Evolutionary conservation across 1,140 invertebrate species (phyloP).

Genomic region (Globodera rostochiensis): DNA sequence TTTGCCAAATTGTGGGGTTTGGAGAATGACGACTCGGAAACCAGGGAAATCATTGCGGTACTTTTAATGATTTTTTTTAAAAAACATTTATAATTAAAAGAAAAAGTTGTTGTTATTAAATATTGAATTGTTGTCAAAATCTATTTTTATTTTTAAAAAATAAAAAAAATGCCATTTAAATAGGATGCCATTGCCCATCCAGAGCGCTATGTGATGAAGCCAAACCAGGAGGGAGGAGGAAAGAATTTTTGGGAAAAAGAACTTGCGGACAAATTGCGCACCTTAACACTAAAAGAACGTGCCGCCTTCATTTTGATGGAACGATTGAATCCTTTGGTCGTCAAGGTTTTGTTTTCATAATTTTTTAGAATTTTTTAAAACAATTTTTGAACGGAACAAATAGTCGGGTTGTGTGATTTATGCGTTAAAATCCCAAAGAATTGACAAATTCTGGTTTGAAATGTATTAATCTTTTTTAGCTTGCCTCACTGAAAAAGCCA

Average conservation of each 20-base stretch:
- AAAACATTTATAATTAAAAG: no score
- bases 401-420: no score
- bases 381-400: no score
- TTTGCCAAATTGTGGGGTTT: constrained; percentile 88
- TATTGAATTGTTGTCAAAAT: no score
- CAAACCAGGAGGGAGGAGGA: constrained; percentile 80
- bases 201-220: constrained; percentile 88
- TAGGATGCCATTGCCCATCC: constrained; percentile 80
- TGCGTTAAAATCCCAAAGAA: no score
- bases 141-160: no score
- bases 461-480: no score
- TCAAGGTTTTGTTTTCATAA: constrained; percentile 43
- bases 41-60: constrained; percentile 47
- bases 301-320: constrained; percentile 94
- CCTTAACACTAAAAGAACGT: constrained; percentile 75
- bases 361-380: no score
- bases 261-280: constrained; percentile 73
- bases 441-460: no score
- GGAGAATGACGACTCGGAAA: constrained; percentile 69
- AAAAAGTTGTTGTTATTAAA: not conserved
- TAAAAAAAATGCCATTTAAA: constrained; percentile 35
- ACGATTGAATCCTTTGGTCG: constrained; percentile 47
- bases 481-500: no score
- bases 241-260: constrained; percentile 89
- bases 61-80: no score